Base-by-base conservation (phyloP, 2,888 invertebrate genomes). In the Apodemia zela region DNA sequence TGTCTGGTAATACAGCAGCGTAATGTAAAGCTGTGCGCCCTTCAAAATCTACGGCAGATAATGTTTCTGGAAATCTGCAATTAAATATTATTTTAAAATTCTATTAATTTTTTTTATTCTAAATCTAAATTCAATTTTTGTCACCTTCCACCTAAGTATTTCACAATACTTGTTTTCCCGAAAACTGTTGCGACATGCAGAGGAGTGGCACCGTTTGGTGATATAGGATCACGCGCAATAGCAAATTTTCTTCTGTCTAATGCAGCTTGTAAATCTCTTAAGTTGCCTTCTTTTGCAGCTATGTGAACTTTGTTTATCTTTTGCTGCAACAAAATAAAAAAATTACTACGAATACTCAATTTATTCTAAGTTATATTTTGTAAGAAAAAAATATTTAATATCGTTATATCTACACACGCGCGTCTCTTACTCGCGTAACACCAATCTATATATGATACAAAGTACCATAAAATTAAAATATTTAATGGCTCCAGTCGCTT, bases 231-330 rank as follows among this genome's bases (percentile, higher is more conserved):
- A 72, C 96, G 94, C 21, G 98, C 98, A 67, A 97, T 94, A 1
- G 97, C 98, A 80, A 98, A 96, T 93, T 97, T 97, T 78, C 98
- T 95, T 71, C 98, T 92, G 85, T 98, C 97, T 75, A 98, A 84
- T 0, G 97, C 95, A 71, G 96, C 94, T 84, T 97, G 97, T 63
- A 98, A 91, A 73, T 97, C 96, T 72, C 96, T 92, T 69, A 98
- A 92, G 76, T 95, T 96, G 5, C 98, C 98, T 72, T 96, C 95
- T 73, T 95, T 94, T 21, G 98, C 96, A 42, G 98, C 97, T 72
- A 95, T 87, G 80, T 98, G 98, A 35, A 98, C 97, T 66, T 95
- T 94, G 69, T 96, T 95, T 71, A 98, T 98, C 93, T 98, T 98
- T 72, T 95, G 94, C 98, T 98, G 74, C 83, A 84, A 78, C 61